phyloP scores from a whole-genome alignment of 2,888 invertebrate species.

The Tiphia femorata region DNA sequence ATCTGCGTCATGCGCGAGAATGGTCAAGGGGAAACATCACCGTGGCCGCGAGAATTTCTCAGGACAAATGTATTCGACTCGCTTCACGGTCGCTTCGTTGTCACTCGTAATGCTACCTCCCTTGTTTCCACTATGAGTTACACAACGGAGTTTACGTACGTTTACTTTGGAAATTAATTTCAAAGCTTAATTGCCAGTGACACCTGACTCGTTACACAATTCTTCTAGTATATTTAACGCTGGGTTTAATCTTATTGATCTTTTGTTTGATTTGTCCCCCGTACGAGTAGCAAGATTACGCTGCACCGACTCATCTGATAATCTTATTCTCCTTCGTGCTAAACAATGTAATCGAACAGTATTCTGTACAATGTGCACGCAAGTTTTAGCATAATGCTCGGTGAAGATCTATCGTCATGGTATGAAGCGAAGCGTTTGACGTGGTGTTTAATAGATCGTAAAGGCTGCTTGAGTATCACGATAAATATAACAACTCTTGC shows the following conservation, averaged over 20 bases:
- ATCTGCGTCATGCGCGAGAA: no score
- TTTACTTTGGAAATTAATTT: no score
- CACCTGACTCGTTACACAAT: no score
- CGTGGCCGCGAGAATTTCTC: no score
- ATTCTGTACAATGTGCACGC: background rate
- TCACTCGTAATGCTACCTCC: background rate
- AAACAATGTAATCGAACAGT: background rate
- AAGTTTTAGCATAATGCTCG: conserved; percentile 21
- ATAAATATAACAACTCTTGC: conserved; percentile 67
- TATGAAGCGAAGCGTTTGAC: conserved; percentile 57
- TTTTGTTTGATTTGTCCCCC: no score
- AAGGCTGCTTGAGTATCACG: conserved; percentile 66
- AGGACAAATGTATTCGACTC: background rate
- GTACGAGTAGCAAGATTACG: no score
- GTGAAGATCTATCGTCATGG: conserved; percentile 36
- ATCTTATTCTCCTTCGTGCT: background rate
- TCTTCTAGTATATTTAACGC: no score
- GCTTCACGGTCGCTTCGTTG: background rate
- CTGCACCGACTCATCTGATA: no score
- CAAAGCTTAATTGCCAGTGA: no score
- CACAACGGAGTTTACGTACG: no score
- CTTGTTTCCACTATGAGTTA: background rate
- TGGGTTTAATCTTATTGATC: no score
- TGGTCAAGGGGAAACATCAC: no score
- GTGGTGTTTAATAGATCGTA: conserved; percentile 67